Conservation (phyloP, 1,140 invertebrate species). For the Drosophila subobscura region DNA sequence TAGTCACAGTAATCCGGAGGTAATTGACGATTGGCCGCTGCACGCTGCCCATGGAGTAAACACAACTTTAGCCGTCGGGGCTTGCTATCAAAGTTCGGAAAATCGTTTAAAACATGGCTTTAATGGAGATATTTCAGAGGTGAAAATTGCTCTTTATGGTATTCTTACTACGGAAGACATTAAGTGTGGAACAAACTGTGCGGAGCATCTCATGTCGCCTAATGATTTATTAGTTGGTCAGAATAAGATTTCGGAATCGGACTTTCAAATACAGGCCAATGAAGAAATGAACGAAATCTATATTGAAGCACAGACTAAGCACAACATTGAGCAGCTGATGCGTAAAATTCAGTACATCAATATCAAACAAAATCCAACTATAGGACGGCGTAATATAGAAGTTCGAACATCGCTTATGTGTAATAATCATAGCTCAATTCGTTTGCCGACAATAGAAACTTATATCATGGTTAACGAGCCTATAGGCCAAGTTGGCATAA, state of each 20-base stretch:
- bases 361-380: conserved; percentile 94
- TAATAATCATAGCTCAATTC: conserved; percentile 67
- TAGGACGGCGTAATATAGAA: conserved; percentile 94
- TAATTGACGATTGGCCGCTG: conserved; percentile 99
- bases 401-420: conserved; percentile 91
- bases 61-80: conserved; percentile 96
- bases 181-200: conserved; percentile 77
- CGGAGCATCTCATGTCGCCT: conserved; percentile 74
- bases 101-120: conserved; percentile 82
- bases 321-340: conserved; percentile 94
- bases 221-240: conserved; percentile 10
- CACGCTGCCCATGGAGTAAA: conserved; percentile 97
- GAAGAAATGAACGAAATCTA: conserved; percentile 93
- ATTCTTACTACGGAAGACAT: conserved; percentile 68
- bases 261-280: conserved; percentile 67
- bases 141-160: conserved; percentile 63
- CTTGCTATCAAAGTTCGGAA: conserved; percentile 96
- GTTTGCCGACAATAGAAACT: conserved; percentile 77
- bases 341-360: conserved; percentile 96
- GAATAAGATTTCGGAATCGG: conserved; percentile 7
- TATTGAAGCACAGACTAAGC: conserved; percentile 94
- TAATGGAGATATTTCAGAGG: conserved; percentile 79
- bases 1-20: conserved; percentile 91
- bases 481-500: conserved; percentile 9
- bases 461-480: conserved; percentile 82